Base-by-base conservation (phyloP, 2,113 vertebrate species). In the Embiotoca jacksoni region DNA sequence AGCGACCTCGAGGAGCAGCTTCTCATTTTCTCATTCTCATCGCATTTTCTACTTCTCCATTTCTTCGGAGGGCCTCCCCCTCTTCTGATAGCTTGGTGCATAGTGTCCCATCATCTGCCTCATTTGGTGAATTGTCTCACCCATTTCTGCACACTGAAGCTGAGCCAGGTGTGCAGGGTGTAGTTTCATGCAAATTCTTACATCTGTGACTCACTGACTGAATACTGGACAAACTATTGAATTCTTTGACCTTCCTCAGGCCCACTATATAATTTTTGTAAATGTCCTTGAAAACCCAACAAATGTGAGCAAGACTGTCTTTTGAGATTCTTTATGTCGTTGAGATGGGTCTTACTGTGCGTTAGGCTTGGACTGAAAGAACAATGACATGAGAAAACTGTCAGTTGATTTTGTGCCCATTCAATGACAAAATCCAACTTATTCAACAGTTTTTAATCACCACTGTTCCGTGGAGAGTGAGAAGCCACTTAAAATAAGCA, bases 121-220 rank as follows among this genome's bases (percentile, higher is more conserved):
- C 49, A 54, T 23, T 74, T 36, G n/a, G 23, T 82, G 59, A 37
- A 41, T 60, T 31, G 15, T 64, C 46, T 80, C 44, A 49, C 74
- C 59, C 7, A 14, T 56, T 55, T 67, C 37, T 63, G 47, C 31
- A 70, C 56, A 54, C 44, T 83, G 69, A 61, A 80, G 60, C 32
- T 1, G 5, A 33, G 61, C 65, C 69, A 80, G 57, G 63, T 58
- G 36, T 6, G 39, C 69, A 55, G 72, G 61, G 56, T 64, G 57
- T 11, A 37, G 57, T 54, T 76, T 55, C 14, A 64, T 70, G 13
- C 47, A 6, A 23, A 23, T 6, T 65, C 11, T 72, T 78, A 32
- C 46, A 33, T 70, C 16, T 65, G 11, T 72, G 84, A 71, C 66
- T 79, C 50, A 39, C 57, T 58, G 36, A 67, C 54, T 71, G 41